A percentile compares a stretch with the other conserved stretches of the same genome.
These are phyloP conservation scores for Melieria picta DNA, from an alignment of 2,888 invertebrate genomes.

Conservation along the genomic window DNA sequence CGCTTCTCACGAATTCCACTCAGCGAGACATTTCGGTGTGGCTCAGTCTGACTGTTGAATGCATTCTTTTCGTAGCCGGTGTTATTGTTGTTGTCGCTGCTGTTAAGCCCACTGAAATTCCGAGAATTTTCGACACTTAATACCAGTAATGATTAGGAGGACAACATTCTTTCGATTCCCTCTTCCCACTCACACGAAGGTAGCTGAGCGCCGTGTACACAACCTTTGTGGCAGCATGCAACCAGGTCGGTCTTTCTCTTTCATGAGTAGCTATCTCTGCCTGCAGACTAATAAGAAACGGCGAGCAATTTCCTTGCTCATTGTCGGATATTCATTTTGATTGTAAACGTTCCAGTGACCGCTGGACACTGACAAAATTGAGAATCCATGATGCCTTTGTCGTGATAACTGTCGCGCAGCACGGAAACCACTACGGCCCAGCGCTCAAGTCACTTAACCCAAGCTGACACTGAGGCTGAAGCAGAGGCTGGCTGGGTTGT, in stretches of 20 bases:
- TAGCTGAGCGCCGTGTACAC: neutral
- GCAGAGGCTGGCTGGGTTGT: no score
- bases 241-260: constrained; percentile 28
- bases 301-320: no score
- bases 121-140: constrained; percentile 13
- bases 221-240: constrained; percentile 2
- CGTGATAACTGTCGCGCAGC: no score
- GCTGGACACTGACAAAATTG: no score
- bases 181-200: neutral
- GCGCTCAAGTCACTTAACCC: no score
- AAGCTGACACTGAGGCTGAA: no score
- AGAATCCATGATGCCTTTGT: no score
- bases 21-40: neutral
- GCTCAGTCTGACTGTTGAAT: constrained; percentile 7
- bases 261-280: neutral
- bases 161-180: constrained; percentile 18
- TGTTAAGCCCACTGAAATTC: constrained; percentile 4
- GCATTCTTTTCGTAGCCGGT: neutral
- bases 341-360: no score
- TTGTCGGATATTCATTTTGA: no score
- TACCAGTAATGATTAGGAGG: constrained; percentile 7
- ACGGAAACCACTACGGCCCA: no score
- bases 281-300: no score
- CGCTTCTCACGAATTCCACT: neutral
- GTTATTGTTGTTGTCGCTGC: neutral